Evolutionary conservation across 1,140 invertebrate genomes (phyloP), one percentile per base, ranked within the genome.

Genomic region (Drosophila hydei): DNA sequence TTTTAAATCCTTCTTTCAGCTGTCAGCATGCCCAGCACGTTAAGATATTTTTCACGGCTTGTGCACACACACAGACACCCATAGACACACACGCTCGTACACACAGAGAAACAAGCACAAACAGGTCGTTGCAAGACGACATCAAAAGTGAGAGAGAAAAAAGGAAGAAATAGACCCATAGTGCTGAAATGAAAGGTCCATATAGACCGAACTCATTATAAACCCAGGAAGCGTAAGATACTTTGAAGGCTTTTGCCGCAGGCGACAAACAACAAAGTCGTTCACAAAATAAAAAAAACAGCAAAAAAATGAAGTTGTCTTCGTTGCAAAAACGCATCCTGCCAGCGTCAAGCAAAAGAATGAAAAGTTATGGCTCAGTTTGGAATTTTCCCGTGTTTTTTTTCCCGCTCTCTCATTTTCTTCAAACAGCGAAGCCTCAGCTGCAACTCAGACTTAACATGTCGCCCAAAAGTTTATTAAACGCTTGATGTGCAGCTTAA

Each of bases 251-350:
- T 72, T 68, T 62, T 54, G 62, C 76, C 72, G 19, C 45, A 65
- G 72, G 75, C 80, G 47, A 75, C 68, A 70, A 75, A 67, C 68
- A 79, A 72, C 72, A 84, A 72, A 72, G 55, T 70, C 58, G 56
- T 63, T 51, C 16, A 70, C 56, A 50, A 42, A 69, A 58, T 64
- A 38, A 47, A 42, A 48, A 62, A 59, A 42, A 36, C 9, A 40
- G 14, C 38, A 40, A 18, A 52, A 51, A 43, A 73, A n/a, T n/a
- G n/a, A 79, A 75, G 40, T 75, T 84, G 79, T 83, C 75, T 84
- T 79, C 68, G 79, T 55, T 61, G 62, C 67, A 68, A 76, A 80
- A 79, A 67, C 76, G 79, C 79, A 85, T 83, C 79, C 77, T 71
- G 72, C 72, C 67, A 76, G 60, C 73, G 61, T 38, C 59, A 72